Conservation (phyloP, 2,113 vertebrate genomes). For the Gallinago media region DNA sequence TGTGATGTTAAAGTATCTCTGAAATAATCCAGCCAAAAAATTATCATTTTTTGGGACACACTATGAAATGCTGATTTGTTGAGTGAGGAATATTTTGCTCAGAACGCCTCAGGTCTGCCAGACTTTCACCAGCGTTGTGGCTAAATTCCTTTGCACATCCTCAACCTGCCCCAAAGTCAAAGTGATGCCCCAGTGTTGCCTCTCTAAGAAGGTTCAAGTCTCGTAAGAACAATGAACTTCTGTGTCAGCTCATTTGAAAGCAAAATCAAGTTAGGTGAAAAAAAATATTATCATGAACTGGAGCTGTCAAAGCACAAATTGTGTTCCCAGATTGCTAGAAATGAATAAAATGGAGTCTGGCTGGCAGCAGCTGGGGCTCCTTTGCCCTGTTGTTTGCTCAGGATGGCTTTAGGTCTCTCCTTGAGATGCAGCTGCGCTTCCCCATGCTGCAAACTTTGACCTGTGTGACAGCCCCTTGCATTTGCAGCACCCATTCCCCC, state of each 20-base stretch:
- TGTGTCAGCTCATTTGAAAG: not conserved
- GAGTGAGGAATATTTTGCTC: not conserved
- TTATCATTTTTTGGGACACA: accelerated
- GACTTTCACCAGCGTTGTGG: not conserved
- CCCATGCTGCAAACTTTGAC: not conserved
- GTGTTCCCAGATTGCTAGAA: not conserved
- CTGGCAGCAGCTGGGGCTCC: not conserved
- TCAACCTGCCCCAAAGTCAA: not conserved
- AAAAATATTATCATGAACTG: not conserved
- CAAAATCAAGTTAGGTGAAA: not conserved
- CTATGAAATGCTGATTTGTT: not conserved
- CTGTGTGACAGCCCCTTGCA: accelerated
- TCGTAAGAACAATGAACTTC: not conserved
- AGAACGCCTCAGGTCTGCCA: not conserved
- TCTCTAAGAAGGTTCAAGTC: accelerated
- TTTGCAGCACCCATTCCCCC: not conserved
- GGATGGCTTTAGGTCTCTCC: not conserved
- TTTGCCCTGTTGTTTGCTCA: not conserved
- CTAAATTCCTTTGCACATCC: not conserved
- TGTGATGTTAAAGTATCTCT: not conserved
- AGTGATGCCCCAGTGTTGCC: not conserved
- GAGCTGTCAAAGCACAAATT: not conserved
- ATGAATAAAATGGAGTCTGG: not conserved
- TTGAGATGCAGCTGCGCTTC: not conserved
- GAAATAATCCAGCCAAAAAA: not conserved